Conservation (phyloP, 2,113 vertebrate species). For the Pangasianodon gigas region DNA sequence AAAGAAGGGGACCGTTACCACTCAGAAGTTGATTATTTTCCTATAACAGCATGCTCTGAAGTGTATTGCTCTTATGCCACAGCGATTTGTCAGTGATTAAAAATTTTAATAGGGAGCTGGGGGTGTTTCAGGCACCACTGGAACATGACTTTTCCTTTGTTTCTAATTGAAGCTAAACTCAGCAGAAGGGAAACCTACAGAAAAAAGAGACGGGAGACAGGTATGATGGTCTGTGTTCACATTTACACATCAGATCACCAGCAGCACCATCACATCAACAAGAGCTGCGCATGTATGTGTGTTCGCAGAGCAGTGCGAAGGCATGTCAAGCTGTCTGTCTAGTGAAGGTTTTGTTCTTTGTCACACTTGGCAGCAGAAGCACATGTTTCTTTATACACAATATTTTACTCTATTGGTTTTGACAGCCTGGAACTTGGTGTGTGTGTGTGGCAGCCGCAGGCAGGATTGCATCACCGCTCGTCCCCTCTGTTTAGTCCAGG, state of each 20-base stretch:
- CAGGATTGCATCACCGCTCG: conserved; percentile 23
- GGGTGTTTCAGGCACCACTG: background rate
- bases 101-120: background rate
- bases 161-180: background rate
- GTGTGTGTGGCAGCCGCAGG: background rate
- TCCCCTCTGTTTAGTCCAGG: conserved; percentile 56
- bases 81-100: background rate
- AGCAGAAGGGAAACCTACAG: background rate
- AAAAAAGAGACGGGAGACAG: background rate
- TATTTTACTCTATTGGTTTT: conserved; percentile 60
- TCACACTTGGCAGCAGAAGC: conserved; percentile 64
- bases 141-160: background rate
- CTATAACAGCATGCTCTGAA: background rate
- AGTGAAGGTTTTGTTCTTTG: conserved; percentile 64
- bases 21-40: background rate
- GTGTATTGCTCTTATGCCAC: background rate
- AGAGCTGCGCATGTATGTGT: conserved; percentile 23
- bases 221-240: background rate
- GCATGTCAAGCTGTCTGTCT: conserved; percentile 56
- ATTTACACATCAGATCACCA: conserved; percentile 15
- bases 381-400: conserved; percentile 56
- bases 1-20: background rate
- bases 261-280: background rate
- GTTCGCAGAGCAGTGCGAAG: conserved; percentile 54
- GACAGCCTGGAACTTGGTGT: conserved; percentile 53